phyloP scores from a whole-genome alignment of 2,113 vertebrate genomes.

The Synodontis membranacea region DNA sequence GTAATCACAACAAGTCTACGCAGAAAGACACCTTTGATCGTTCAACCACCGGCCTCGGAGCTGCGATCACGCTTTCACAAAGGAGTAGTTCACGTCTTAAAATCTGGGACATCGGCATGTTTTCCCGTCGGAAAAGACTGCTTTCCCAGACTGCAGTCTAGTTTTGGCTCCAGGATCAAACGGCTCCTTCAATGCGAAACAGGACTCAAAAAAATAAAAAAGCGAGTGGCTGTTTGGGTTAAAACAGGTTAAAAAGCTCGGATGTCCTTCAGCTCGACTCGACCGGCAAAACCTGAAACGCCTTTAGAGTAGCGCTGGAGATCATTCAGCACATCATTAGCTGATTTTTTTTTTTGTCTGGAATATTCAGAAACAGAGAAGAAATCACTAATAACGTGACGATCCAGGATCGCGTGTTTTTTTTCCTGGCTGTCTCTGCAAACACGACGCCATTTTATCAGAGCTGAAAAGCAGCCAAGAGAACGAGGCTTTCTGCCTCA shows the following conservation, averaged over 20 bases:
- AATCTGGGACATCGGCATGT: conserved; percentile 3
- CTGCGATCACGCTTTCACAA: neutral
- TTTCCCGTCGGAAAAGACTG: neutral
- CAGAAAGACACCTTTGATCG: neutral
- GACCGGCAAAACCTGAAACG: conserved; percentile 19
- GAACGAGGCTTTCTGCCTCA: conserved; percentile 57
- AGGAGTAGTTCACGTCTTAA: conserved; percentile 13
- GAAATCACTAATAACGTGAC: neutral
- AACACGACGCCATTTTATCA: conserved; percentile 78
- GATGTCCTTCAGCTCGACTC: conserved; percentile 1
- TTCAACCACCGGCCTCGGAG: neutral
- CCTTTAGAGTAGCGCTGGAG: neutral
- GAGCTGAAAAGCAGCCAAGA: conserved; percentile 75
- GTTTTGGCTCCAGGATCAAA: conserved; percentile 10
- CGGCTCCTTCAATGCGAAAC: neutral
- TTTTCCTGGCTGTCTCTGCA: conserved; percentile 63
- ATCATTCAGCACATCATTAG: conserved; percentile 5
- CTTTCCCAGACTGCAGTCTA: conserved; percentile 15
- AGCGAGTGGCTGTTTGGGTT: neutral
- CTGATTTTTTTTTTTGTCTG: conserved; percentile 4
- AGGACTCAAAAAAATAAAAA: neutral
- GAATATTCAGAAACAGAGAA: neutral
- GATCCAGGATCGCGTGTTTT: conserved; percentile 60
- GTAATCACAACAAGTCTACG: conserved; percentile 2
- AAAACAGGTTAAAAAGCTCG: conserved; percentile 28